Base-by-base conservation (phyloP, 2,113 vertebrate species). In the Gnathonemus longibarbis region DNA sequence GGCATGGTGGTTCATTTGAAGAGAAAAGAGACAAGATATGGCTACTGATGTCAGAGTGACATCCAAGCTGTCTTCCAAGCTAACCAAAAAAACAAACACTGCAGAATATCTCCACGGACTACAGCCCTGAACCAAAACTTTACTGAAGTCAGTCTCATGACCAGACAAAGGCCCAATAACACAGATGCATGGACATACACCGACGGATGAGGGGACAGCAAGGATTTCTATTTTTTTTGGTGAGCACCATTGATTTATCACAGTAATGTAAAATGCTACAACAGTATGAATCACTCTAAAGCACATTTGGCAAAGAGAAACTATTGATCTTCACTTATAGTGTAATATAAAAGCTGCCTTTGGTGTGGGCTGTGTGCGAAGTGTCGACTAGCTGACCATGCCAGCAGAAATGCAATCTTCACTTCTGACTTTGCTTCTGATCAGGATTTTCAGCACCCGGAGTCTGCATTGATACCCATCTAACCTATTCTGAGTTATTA, bases 261-360 rank as follows among this genome's bases (percentile, higher is more conserved):
- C 85, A 53, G 31, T 87, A 35, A 87, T 53, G 49, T 52, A 87
- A 87, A 86, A 86, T 50, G 46, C 31, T 86, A 86, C n/a, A 86
- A 87, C 15, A 87, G n/a, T 87, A 87, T 87, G 46, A 87, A 87
- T 87, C 85, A 87, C 85, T 52, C 24, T 53, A 52, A 24, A 87
- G 48, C 83, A 84, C 83, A 84, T 84, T 84, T 84, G 83, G 83
- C 83, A 84, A 84, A 24, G 45, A 84, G 42, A 84, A 84, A 24
- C 39, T 84, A 84, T 84, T 84, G 80, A 84, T 84, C 80, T 84
- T 84, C 80, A 84, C 80, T 84, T 84, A 84, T 45, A 84, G 83
- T 21, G 7, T 84, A 46, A 84, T 45, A 84, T 48, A 84, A 84
- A 84, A 24, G 83, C 83, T 84, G 83, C 39, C 83, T 84, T 84